A percentile compares a stretch with the other conserved stretches of the same genome.
Conservation (phyloP, 2,113 vertebrate species). For the Chrysemys picta region DNA sequence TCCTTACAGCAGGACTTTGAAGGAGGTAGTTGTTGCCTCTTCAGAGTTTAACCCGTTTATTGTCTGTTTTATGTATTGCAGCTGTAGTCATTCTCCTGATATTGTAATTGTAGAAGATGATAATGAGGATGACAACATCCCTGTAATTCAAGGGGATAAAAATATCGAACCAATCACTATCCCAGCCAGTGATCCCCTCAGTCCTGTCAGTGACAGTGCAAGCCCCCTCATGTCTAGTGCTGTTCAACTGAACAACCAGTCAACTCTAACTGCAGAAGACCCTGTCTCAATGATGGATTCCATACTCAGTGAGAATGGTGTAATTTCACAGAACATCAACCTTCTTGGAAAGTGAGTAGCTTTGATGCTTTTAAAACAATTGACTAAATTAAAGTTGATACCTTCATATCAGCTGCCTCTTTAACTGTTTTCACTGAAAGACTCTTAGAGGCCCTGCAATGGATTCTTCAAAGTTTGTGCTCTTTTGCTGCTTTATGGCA, state of each 20-base stretch:
- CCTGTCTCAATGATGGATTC: slow-evolving; percentile 97
- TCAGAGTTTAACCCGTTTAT: background rate
- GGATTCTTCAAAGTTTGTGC: background rate
- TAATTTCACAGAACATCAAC: slow-evolving; percentile 94
- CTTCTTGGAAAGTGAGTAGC: slow-evolving; percentile 94
- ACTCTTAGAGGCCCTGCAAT: background rate
- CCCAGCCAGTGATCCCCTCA: slow-evolving; percentile 53
- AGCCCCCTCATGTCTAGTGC: slow-evolving; percentile 81
- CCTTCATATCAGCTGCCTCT: background rate
- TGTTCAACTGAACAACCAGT: slow-evolving; percentile 87
- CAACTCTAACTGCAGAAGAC: slow-evolving; percentile 87
- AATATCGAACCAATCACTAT: slow-evolving; percentile 53
- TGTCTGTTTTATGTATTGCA: slow-evolving; percentile 39
- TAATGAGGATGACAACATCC: slow-evolving; percentile 78
- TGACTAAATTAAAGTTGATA: background rate
- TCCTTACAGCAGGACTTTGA: background rate
- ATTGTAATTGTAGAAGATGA: slow-evolving; percentile 90
- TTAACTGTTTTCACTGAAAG: background rate
- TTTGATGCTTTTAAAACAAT: background rate
- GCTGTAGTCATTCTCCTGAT: slow-evolving; percentile 83
- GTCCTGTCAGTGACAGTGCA: slow-evolving; percentile 47
- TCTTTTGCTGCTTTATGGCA: background rate
- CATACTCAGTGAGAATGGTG: slow-evolving; percentile 91
- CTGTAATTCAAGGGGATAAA: slow-evolving; percentile 80
- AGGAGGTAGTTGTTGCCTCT: background rate